Base-by-base conservation (phyloP, 2,888 invertebrate genomes). In the Drosophila diplacantha region DNA sequence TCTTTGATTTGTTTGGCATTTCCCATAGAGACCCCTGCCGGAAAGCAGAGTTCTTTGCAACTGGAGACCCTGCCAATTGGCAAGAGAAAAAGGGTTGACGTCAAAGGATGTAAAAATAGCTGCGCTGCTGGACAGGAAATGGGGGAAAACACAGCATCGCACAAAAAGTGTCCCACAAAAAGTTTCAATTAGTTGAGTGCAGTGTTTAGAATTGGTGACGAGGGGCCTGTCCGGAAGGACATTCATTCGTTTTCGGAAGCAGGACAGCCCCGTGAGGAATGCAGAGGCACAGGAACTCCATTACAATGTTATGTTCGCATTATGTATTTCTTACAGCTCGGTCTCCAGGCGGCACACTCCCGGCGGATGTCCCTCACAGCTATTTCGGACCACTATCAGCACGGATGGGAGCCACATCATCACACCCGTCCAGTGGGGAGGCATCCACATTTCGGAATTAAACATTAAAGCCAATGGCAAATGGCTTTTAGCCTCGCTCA, bases 131-230 rank as follows among this genome's bases (percentile, higher is more conserved):
- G 38, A 39, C 67, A 52, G 64, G 64, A 46, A 63, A 55, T 18
- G 44, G 16, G 43, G 26, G 12, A 29, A 29, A 18, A 12, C 46
- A 14, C 55, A 24, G 31, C 22, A 44, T 31, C 20, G 39, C 46
- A 64, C 38, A 62, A 62, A 62, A 63, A 53, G 53, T 62, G 44
- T 63, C 44, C 43, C 50, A 66, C 58, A 58, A 65, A 52, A 67
- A 66, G 68, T 67, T 71, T 73, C 73, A 78, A 76, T 76, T 78
- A 81, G 75, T 59, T 73, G 69, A 76, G 66, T 78, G 79, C 59
- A 61, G 44, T 61, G 49, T 59, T 63, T 53, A 52, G 31, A 69
- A 44, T 57, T 22, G 50, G 50, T 43, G 54, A 22, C 43, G 57
- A 50, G 50, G 38, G 26, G 9, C 22, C 47, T n/a, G 22, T 5